Evolutionary conservation across 2,113 vertebrate genomes (phyloP), one percentile per base, ranked within the genome.

Genomic region (Tamias sibiricus): DNA sequence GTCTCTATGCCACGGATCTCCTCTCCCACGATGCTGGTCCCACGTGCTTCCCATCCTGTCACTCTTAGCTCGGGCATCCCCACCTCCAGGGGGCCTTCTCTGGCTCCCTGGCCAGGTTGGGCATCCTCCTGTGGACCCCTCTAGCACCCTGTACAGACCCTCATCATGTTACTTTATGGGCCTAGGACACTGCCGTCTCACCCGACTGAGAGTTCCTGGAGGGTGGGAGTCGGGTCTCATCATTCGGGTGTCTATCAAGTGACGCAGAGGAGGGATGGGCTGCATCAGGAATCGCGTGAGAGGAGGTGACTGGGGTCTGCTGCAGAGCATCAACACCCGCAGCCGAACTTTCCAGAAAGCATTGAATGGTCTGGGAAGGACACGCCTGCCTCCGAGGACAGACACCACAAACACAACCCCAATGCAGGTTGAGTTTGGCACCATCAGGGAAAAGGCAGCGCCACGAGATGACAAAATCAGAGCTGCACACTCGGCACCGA

Each of bases 261-360:
- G 49, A 44, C 0, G 4, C 30, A 42, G 49, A 26, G 16, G 16
- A 26, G 13, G 32, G n/a, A 12, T 0, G 1, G 3, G 19, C 0
- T 4, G 8, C 44, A 20, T 3, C 17, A 13, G 49, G 64, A 14
- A n/a, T 71, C 13, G 0, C 8, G 16, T 2, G 9, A 62, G 57
- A 80, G 40, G 20, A 8, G 20, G 14, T 19, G 32, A 30, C 4
- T 10, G 37, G 49, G 42, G 32, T 16, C 87, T 90, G 85, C 5
- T 16, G 11, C 35, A 88, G 86, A 52, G 11, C 32, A 17, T 69
- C 40, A 47, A 69, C 47, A 35, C 26, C 35, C 59, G 77, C 42
- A 8, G 37, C 28, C 30, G 62, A 19, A 68, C 68, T 16, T 69
- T 24, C n/a, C n/a, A 26, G 54, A 20, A 85, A 52, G 30, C 5